Evolutionary conservation across 2,113 vertebrate species (phyloP), one percentile per base, ranked within the genome.

Genomic region (Xiphophorus hellerii): DNA sequence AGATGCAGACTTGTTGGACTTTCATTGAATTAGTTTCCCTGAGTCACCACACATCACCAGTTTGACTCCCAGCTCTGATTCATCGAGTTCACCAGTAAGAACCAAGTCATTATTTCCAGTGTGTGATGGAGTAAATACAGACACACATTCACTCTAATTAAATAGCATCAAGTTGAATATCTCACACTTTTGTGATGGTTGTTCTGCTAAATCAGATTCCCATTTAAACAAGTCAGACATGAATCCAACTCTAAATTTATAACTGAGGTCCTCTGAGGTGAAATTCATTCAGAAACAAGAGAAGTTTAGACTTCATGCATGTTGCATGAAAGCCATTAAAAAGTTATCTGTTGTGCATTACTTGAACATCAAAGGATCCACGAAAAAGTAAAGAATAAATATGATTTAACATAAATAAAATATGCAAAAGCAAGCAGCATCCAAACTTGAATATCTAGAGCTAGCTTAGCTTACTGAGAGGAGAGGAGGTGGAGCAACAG

Each of bases 101-200:
- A 65, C 83, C 77, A 83, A 54, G 31, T 86, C 72, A 82, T 78
- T 71, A 28, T 68, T 75, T 39, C 74, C 73, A 69, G 67, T 54
- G 85, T 69, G 69, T 84, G 71, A 70, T 66, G 63, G 77, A 76
- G 25, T 81, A 67, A 87, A 75, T 73, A 30, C 51, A 58, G 51
- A 7, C 2, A 58, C 51, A 58, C 25, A 9, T 58, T 58, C 8
- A 10, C 51, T 58, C 51, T n/a, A 10, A n/a, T 62, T 30, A 31
- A 30, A 62, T 17, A 62, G 61, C 6, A 28, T 14, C 5, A 31
- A 62, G 30, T 33, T 69, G 31, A 62, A 13, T 35, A 64, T 76
- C n/a, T 61, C 44, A 29, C 66, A 51, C 6, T 69, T 74, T 33
- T 48, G 12, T 63, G 17, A 44, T 73, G 62, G 25, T 69, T 69